phyloP scores from a whole-genome alignment of 2,113 vertebrate genomes.

The Gavia stellata region DNA sequence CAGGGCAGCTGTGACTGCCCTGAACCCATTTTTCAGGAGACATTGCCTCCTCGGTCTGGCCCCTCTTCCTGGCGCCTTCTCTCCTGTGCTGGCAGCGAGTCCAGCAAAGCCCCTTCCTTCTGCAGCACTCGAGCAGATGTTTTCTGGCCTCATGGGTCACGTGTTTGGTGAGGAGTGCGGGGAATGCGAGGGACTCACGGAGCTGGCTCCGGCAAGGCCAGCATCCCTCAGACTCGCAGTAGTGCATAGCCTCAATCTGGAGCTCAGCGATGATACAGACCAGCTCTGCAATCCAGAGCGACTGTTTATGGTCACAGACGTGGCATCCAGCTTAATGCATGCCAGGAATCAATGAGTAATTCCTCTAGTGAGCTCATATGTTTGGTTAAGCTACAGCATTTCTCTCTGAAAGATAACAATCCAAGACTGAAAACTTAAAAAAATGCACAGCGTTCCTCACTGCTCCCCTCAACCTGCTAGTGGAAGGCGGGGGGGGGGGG shows the following conservation, averaged over 20 bases:
- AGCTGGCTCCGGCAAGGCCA: not conserved
- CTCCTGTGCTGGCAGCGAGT: not conserved
- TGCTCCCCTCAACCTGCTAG: not conserved
- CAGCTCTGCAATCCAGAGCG: not conserved
- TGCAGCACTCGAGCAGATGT: not conserved
- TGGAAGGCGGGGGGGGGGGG: not conserved
- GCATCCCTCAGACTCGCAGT: accelerated
- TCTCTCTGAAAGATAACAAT: not conserved
- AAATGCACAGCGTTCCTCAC: not conserved
- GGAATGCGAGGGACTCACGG: accelerated
- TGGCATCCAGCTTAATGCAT: not conserved
- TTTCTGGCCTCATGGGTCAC: not conserved
- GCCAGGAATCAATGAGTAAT: not conserved
- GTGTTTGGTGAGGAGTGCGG: not conserved
- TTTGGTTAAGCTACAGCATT: not conserved
- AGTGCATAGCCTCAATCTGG: too few species aligned
- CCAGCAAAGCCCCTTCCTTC: not conserved
- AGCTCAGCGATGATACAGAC: not conserved
- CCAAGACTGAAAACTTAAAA: not conserved
- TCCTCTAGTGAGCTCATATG: accelerated
- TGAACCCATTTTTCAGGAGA: accelerated
- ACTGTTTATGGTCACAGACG: not conserved
- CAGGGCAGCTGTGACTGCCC: not conserved
- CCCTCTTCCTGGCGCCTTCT: not conserved
- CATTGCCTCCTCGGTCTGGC: not conserved